Evolutionary conservation across 2,113 vertebrate genomes (phyloP), one percentile per base, ranked within the genome.

Genomic region (Morone saxatilis): DNA sequence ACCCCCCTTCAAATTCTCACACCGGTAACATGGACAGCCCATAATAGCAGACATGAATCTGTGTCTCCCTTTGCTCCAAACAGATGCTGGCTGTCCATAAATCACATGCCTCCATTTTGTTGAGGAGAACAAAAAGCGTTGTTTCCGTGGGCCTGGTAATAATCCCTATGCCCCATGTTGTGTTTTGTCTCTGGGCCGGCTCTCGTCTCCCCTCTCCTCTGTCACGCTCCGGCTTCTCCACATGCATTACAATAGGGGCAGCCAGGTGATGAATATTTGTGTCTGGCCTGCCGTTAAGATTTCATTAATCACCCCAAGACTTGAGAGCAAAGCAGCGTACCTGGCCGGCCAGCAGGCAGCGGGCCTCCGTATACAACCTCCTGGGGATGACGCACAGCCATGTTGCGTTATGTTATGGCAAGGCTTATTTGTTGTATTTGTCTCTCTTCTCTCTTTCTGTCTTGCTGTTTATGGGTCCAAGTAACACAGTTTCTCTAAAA

Each of bases 201-300:
- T 91, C 87, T 92, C 90, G 86, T 94, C 92, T 92, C 87, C 87
- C 78, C 90, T 90, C 93, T 94, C 93, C 91, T 93, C 93, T 91
- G 93, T 94, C 93, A 94, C 92, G 86, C 92, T 94, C 87, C 79
- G 74, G 83, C 89, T 93, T 92, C 92, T 94, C 91, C 93, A 86
- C 81, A 86, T 85, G 92, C 91, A 93, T 94, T 95, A 95, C 93
- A 94, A 94, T 94, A 90, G 93, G 92, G 91, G 91, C 94, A 93
- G 88, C 91, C 85, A 85, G 92, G 94, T 95, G 95, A 95, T 95
- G 93, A 95, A 95, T 95, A 94, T 93, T 94, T 94, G 94, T 95
- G 95, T 95, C 95, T 87, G 86, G 91, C 88, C 91, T 86, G 91
- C 92, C 81, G 93, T 93, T 94, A 95, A 94, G 92, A 94, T 94